Base-by-base conservation (phyloP, 2,888 invertebrate genomes). In the Drosophila lutescens region DNA sequence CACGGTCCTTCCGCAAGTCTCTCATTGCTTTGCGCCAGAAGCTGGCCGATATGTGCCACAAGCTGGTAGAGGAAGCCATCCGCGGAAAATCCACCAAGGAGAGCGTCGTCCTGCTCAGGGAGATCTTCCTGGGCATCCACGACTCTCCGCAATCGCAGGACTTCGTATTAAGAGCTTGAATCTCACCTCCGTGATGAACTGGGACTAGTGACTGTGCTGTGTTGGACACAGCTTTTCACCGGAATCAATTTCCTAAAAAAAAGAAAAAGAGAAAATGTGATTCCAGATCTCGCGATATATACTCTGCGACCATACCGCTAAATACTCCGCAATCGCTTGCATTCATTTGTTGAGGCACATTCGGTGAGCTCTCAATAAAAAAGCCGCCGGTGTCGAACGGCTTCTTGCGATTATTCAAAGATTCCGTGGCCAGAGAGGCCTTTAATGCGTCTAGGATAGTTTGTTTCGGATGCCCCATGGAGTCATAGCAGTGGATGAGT, bases 221-320 rank as follows among this genome's bases (percentile, higher is more conserved):
- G 2, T 23, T 2, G 12, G 13, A 20, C 20, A 43, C 20, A 20
- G 12, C 12, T 17, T 23, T 20, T n/a, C n/a, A n/a, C n/a, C n/a
- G n/a, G n/a, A n/a, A n/a, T n/a, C n/a, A n/a, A n/a, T n/a, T n/a
- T n/a, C n/a, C n/a, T n/a, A n/a, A n/a, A n/a, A n/a, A n/a, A n/a
- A n/a, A 2, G 20, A 20, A 20, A 20, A 20, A 1, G 2, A 2
- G 2, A 2, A 1, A 2, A 2, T 2, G 1, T 20, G 2, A 2
- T 20, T 20, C 20, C 20, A 20, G 1, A 90, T 95, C 94, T 53
- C 98, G 94, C 0, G 95, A 93, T 34, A 96, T 93, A 92, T 96
- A 98, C 92, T 99, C 99, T 0, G 99, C 99, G 93, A 97, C 98
- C 91, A 98, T 98, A 92, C 98, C 98, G 23, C 98, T 95, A 92